These are phyloP conservation scores for Aspidoscelis tigris DNA, from an alignment of 2,113 vertebrate species.

Conservation along the genomic window DNA sequence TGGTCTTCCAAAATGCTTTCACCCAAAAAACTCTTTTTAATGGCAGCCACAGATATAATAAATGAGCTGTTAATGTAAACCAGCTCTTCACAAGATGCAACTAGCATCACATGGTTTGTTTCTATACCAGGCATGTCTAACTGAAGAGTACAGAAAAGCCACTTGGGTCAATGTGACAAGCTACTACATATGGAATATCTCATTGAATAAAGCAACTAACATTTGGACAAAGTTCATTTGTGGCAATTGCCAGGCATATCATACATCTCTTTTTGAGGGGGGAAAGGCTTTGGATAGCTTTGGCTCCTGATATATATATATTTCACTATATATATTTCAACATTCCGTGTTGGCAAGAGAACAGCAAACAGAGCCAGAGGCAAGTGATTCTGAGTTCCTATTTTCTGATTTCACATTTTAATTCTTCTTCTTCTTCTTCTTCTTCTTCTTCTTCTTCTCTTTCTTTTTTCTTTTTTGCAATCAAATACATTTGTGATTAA, in stretches of 20 bases:
- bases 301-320: neutral
- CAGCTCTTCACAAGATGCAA: neutral
- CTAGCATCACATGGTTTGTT: neutral
- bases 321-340: neutral
- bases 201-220: neutral
- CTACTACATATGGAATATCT: neutral
- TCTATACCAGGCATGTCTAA: neutral
- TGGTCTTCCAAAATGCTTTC: neutral
- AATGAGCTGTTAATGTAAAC: neutral
- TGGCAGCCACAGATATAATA: neutral
- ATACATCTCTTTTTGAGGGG: neutral
- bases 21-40: neutral
- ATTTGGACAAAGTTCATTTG: neutral
- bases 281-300: neutral
- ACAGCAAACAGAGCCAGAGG: neutral
- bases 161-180: neutral
- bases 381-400: too few relatives aligned
- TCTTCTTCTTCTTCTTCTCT: too few relatives aligned
- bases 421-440: too few relatives aligned
- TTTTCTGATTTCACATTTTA: neutral
- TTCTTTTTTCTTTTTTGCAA: conserved; percentile 2
- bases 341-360: neutral
- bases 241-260: neutral
- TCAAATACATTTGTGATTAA: conserved; percentile 8
- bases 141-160: neutral